Base-by-base conservation (phyloP, 2,888 invertebrate species). In the Colletes collaris region DNA sequence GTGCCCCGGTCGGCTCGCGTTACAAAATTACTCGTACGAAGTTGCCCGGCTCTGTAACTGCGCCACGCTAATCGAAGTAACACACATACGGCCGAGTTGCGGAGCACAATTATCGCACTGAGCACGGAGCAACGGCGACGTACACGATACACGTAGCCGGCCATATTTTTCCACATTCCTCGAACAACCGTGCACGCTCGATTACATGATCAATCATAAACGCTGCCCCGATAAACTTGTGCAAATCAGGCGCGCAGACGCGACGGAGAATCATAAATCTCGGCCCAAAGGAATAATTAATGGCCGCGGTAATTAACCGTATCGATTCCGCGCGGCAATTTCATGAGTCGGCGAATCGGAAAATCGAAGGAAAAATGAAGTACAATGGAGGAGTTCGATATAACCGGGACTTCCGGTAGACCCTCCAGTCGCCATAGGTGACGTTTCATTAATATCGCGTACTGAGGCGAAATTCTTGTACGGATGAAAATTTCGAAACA, bases 1-100 rank as follows among this genome's bases (percentile, higher is more conserved):
- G 62, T 13, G 2, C 44, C 3, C 6, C 11, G n/a, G 35, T 37
- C 5, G 44, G 40, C 55, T 56, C 59, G 66, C 49, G 37, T 76
- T 79, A 59, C 71, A 56, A 59, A 78, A 74, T 74, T 63, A 65
- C 68, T 58, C 16, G 44, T 8, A 11, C 13, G 0, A 50, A 76
- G 49, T 62, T 59, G 7, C 16, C 49, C 13, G 19, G 27, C 13
- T 10, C 44, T 7, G 44, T 46, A 46, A 46, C 44, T 46, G 27
- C 8, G 19, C 50, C 52, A 6, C 16, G 35, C 0, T 44, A 59
- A 65, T 35, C 52, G 13, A 3, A 52, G 58, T 13, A 71, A 5
- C 49, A 4, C 55, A 16, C 40, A 19, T 58, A 10, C 10, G 37
- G 6, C 4, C 27, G 4, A 27, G 7, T 49, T 1, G 4, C 3